Evolutionary conservation across 2,113 vertebrate genomes (phyloP), one percentile per base, ranked within the genome.

Genomic region (Arizona elegans): DNA sequence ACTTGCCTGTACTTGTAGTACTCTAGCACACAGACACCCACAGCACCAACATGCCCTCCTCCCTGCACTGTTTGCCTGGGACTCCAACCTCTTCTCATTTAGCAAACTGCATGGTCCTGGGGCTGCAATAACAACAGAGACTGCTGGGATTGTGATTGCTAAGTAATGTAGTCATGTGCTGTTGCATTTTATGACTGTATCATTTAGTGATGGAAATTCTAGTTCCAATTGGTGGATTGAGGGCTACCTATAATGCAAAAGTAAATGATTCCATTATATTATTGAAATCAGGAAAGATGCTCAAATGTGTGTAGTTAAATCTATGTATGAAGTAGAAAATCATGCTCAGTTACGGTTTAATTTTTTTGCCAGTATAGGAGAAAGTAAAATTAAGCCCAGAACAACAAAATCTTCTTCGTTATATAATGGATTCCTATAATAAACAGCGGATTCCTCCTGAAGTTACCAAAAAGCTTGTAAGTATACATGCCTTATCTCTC

Each of bases 371-470:
- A 97, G 96, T 97, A 91, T 96, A 99, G 99, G 98, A 98, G 97
- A 99, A 99, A 95, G 96, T 98, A 95, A 98, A 99, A 95, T 96
- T 99, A 94, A 98, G 97, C 91, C 97, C 97, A 97, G 98, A 99
- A 93, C 98, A 99, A 94, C 98, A 98, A 94, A 97, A 96, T 17
- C 98, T 99, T 94, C 96, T 99, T 59, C 98, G 96, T 95, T 98
- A 98, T 96, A 98, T 99, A 56, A 97, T 98, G 96, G 98, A 99
- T n/a, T 98, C 99, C n/a, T 99, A 99, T 89, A 98, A 97, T 95
- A 99, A 98, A 96, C 98, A 99, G 95, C 98, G 98, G 93, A 98
- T 99, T 96, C 99, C 99, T 95, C 99, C 98, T 92, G 99, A 99
- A 70, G 97, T 99, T 95, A 97, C 99, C 91, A 99, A 98, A 97